phyloP scores from a whole-genome alignment of 2,888 invertebrate genomes.

The Andrena praecox region DNA sequence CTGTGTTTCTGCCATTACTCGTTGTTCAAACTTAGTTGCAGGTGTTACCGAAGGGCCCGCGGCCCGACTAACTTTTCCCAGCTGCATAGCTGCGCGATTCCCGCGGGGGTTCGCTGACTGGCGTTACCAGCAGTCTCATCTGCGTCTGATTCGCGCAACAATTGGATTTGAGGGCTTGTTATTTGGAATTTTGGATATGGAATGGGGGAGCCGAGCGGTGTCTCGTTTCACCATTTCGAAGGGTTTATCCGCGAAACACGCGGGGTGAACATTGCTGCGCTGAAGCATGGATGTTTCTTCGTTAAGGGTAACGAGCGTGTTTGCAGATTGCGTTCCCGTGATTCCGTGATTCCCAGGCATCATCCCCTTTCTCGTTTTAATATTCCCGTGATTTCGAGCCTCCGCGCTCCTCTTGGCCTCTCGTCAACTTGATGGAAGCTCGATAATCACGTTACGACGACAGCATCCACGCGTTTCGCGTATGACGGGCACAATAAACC shows the following conservation, averaged over 20 bases:
- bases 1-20: not conserved
- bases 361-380: not conserved
- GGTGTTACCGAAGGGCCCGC: not conserved
- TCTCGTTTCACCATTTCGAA: not conserved
- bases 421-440: constrained; percentile 1
- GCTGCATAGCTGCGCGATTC: not conserved
- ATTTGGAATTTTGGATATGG: not conserved
- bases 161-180: not conserved
- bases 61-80: constrained; percentile 1
- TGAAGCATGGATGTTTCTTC: not conserved
- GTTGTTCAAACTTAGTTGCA: not conserved
- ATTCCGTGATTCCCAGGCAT: not conserved
- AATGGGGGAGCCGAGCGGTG: not conserved
- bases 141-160: constrained; percentile 4
- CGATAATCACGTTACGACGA: not conserved
- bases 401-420: not conserved
- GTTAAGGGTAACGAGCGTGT: not conserved
- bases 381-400: not conserved
- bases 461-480: not conserved
- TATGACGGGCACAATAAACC: constrained; percentile 1
- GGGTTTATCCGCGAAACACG: not conserved
- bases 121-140: constrained; percentile 5
- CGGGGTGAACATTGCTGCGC: too few species aligned
- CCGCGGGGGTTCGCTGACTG: constrained; percentile 13
- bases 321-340: not conserved